Conservation (phyloP, 2,888 invertebrate genomes). For the Dione vanillae region DNA sequence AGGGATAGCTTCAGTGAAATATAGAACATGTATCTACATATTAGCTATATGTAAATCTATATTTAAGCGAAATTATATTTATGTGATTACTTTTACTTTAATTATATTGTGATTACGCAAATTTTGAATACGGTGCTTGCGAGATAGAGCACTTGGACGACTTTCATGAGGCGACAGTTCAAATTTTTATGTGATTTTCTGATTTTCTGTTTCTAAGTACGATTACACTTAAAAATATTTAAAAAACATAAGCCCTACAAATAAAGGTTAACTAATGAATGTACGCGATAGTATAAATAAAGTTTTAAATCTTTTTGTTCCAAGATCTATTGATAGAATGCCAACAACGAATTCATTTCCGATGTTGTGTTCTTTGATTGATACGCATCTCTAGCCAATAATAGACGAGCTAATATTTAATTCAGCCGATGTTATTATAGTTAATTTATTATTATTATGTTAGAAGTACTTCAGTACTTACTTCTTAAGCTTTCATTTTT, state of each 20-base stretch:
- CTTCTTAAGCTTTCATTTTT: slow-evolving; percentile 82
- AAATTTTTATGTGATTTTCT: too few species aligned
- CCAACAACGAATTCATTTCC: slow-evolving; percentile 34
- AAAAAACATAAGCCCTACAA: not conserved
- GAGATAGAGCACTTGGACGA: too few species aligned
- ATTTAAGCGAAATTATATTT: too few species aligned
- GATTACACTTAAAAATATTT: too few species aligned
- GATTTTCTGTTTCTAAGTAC: too few species aligned
- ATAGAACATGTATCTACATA: slow-evolving; percentile 13
- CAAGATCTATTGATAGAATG: slow-evolving; percentile 33
- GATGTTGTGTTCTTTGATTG: slow-evolving; percentile 49
- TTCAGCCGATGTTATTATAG: not conserved
- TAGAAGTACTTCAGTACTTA: slow-evolving; percentile 58
- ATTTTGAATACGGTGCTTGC: too few species aligned
- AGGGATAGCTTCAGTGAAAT: slow-evolving; percentile 32
- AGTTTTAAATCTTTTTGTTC: slow-evolving; percentile 13
- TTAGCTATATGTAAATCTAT: too few species aligned
- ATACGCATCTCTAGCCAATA: slow-evolving; percentile 49
- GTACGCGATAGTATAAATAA: not conserved
- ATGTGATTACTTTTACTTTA: not conserved
- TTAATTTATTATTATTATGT: not conserved
- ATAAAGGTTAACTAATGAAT: not conserved
- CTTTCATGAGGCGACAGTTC: too few species aligned
- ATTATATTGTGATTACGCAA: too few species aligned
- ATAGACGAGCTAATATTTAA: slow-evolving; percentile 3